Percentiles rank a stretch among this genome's conserved stretches.
These are phyloP conservation scores for Phenacoccus solenopsis DNA, from an alignment of 1,140 invertebrate species.

Conservation along the genomic window DNA sequence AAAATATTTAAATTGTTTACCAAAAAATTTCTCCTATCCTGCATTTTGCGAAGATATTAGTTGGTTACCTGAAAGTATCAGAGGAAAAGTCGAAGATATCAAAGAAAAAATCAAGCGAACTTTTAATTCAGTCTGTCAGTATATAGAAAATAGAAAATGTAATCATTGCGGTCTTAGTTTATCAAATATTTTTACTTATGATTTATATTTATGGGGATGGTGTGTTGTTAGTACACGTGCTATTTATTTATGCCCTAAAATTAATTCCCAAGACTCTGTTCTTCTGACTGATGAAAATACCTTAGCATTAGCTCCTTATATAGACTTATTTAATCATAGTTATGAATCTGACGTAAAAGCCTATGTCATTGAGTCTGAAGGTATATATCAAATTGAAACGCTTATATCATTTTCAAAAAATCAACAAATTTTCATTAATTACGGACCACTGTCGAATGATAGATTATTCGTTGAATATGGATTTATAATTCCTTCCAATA, in stretches of 20 bases:
- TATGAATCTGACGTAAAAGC: constrained; percentile 27
- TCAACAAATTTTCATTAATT: constrained; percentile 30
- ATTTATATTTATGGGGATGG: constrained; percentile 37
- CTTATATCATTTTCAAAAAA: constrained; percentile 26
- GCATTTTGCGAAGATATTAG: constrained; percentile 23
- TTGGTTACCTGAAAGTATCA: constrained; percentile 22
- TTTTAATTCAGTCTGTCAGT: constrained; percentile 23
- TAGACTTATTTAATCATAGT: constrained; percentile 50
- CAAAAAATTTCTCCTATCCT: constrained; percentile 32
- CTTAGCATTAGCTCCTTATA: constrained; percentile 45
- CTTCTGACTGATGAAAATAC: constrained; percentile 30
- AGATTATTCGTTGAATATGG: constrained; percentile 30
- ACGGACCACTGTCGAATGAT: constrained; percentile 28
- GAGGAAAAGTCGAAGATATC: constrained; percentile 23
- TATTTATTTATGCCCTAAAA: constrained; percentile 32
- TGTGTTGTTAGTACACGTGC: constrained; percentile 46
- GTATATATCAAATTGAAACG: constrained; percentile 26
- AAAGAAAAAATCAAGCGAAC: constrained; percentile 24
- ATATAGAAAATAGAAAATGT: constrained; percentile 20
- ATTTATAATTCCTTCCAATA: constrained; percentile 28
- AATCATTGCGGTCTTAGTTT: constrained; percentile 26
- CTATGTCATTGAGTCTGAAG: constrained; percentile 23
- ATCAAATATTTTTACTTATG: constrained; percentile 25
- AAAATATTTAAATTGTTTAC: constrained; percentile 36
- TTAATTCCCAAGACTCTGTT: constrained; percentile 24